These are phyloP conservation scores for Kryptolebias ocellatus DNA, from an alignment of 2,797 vertebrate genomes.

Conservation along the genomic window DNA sequence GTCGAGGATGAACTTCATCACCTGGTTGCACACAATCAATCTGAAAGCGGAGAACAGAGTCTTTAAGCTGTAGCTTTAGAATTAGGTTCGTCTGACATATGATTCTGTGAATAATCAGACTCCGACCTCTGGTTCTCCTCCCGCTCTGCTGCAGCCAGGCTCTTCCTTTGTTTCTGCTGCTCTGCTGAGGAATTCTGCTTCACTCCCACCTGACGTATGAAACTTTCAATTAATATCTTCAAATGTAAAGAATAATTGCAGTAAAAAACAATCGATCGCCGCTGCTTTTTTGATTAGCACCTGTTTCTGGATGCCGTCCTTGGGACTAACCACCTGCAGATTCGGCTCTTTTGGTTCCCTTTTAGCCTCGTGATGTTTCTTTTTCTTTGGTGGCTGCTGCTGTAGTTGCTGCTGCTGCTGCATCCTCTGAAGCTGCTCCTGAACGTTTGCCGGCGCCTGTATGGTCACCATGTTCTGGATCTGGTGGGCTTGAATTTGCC, in stretches of 20 bases:
- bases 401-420: slow-evolving; percentile 87
- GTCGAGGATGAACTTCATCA: slow-evolving; percentile 98
- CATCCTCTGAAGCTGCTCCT: slow-evolving; percentile 92
- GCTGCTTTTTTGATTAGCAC: slow-evolving; percentile 66
- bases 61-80: rapidly evolving
- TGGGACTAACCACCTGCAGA: slow-evolving; percentile 85
- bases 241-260: background rate
- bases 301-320: slow-evolving; percentile 92
- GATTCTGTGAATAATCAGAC: too few relatives aligned
- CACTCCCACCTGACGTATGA: slow-evolving; percentile 82
- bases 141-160: slow-evolving; percentile 90
- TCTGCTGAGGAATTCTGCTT: slow-evolving; percentile 94
- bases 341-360: slow-evolving; percentile 88
- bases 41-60: slow-evolving; percentile 68
- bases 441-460: slow-evolving; percentile 88
- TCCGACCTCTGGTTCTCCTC: slow-evolving; percentile 95
- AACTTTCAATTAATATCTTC: background rate
- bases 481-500: slow-evolving; percentile 87
- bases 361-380: slow-evolving; percentile 81
- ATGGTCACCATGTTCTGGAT: slow-evolving; percentile 92
- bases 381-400: slow-evolving; percentile 84
- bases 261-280: background rate
- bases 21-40: slow-evolving; percentile 99
- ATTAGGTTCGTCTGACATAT: too few relatives aligned
- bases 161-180: slow-evolving; percentile 95